Percentiles rank a stretch among this genome's conserved stretches.
Evolutionary conservation across 2,797 vertebrate species (phyloP).

Genomic region (Ciconia nigra): DNA sequence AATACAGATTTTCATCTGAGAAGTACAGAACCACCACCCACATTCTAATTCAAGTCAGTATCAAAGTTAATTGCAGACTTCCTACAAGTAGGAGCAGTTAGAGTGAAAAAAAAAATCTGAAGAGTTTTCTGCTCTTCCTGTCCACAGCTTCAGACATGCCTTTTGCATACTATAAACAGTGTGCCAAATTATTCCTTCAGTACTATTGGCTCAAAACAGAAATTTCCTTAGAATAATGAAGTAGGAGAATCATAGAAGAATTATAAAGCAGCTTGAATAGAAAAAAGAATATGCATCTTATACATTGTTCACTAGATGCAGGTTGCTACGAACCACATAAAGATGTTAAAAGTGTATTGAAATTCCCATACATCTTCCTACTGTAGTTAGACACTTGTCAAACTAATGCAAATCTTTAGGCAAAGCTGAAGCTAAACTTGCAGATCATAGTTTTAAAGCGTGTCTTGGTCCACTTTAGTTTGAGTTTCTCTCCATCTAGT

Average conservation of each 20-base stretch:
- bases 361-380: neutral
- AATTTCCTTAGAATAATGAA: neutral
- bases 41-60: neutral
- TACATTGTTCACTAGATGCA: neutral
- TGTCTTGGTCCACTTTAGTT: neutral
- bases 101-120: neutral
- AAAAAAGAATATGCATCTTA: neutral
- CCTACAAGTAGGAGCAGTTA: neutral
- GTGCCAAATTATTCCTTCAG: neutral
- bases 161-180: neutral
- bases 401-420: neutral
- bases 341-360: neutral
- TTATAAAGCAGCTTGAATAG: neutral
- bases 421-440: neutral
- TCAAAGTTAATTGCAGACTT: neutral
- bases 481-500: neutral
- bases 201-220: neutral
- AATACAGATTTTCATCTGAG: neutral
- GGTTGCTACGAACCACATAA: neutral
- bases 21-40: neutral
- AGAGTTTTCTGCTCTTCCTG: neutral
- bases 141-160: neutral
- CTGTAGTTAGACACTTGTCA: neutral
- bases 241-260: neutral
- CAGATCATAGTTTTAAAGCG: neutral